Conservation (phyloP, 2,113 vertebrate genomes). For the Rhinichthys klamathensis region DNA sequence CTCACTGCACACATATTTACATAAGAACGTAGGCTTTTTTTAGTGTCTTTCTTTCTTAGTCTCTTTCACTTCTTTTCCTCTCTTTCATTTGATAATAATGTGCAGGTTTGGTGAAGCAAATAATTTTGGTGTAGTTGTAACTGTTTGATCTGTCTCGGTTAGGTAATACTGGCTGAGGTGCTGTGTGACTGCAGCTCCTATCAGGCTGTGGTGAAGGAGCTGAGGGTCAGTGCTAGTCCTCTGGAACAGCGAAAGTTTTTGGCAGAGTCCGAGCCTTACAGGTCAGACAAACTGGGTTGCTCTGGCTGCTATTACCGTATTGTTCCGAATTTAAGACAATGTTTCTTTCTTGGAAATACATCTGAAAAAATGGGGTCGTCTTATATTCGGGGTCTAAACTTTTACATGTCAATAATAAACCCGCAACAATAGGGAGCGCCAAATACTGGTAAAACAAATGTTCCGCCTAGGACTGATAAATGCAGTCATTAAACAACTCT, state of each 20-base stretch:
- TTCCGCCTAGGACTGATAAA: too few species aligned
- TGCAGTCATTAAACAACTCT: too few species aligned
- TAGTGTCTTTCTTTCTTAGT: too few species aligned
- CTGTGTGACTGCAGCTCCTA: conserved; percentile 89
- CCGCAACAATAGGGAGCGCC: too few species aligned
- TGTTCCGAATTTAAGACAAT: too few species aligned
- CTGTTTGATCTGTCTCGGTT: conserved; percentile 34
- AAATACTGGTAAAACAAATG: too few species aligned
- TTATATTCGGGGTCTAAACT: too few species aligned
- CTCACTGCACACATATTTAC: background rate
- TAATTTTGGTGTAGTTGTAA: background rate
- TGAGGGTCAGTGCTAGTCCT: conserved; percentile 85
- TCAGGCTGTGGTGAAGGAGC: conserved; percentile 92
- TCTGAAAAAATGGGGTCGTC: too few species aligned
- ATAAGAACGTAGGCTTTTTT: background rate
- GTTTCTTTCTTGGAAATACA: too few species aligned
- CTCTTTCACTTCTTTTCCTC: background rate
- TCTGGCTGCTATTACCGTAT: background rate
- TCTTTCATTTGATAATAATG: background rate
- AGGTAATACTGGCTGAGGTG: conserved; percentile 92
- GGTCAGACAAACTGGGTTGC: conserved; percentile 68
- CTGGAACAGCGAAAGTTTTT: conserved; percentile 92
- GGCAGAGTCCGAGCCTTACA: conserved; percentile 89
- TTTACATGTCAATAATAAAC: too few species aligned
- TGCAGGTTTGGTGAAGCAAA: background rate